Percentiles rank a stretch among this genome's conserved stretches.
These are phyloP conservation scores for Cotesia typhae DNA, from an alignment of 1,140 invertebrate species.

Conservation along the genomic window DNA sequence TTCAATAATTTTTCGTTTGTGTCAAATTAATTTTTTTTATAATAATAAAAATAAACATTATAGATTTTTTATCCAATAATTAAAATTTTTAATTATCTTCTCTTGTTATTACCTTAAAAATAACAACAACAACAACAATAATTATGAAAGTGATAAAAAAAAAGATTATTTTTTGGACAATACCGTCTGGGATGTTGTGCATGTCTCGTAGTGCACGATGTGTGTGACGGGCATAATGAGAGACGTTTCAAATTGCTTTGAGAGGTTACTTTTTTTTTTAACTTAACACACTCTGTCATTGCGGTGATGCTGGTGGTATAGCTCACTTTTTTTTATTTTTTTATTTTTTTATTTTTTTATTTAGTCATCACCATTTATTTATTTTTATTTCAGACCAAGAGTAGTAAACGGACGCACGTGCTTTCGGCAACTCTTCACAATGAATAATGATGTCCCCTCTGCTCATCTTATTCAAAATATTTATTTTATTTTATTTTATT, in stretches of 20 bases:
- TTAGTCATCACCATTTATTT: not conserved
- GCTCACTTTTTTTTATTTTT: too few species aligned
- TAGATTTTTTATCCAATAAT: too few species aligned
- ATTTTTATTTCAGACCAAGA: too few species aligned
- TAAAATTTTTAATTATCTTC: too few species aligned
- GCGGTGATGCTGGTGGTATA: not conserved
- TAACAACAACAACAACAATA: too few species aligned
- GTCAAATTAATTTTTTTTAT: too few species aligned
- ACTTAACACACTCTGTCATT: not conserved
- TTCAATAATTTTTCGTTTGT: too few species aligned
- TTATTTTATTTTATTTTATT: not conserved
- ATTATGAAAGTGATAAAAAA: not conserved
- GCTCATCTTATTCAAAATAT: not conserved
- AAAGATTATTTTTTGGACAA: conserved; percentile 2
- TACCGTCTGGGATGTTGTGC: conserved; percentile 6
- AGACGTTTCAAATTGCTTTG: not conserved
- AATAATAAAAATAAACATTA: too few species aligned
- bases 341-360: not conserved
- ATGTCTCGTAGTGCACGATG: conserved; percentile 1
- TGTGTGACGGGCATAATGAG: conserved; percentile 19
- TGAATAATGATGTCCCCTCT: conserved; percentile 12
- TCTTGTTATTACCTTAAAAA: too few species aligned
- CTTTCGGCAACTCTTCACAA: conserved; percentile 13
- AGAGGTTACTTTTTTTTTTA: not conserved
- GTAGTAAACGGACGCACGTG: conserved; percentile 23